Evolutionary conservation across 2,113 vertebrate genomes (phyloP).

Genomic region (Nansenia antarctica): DNA sequence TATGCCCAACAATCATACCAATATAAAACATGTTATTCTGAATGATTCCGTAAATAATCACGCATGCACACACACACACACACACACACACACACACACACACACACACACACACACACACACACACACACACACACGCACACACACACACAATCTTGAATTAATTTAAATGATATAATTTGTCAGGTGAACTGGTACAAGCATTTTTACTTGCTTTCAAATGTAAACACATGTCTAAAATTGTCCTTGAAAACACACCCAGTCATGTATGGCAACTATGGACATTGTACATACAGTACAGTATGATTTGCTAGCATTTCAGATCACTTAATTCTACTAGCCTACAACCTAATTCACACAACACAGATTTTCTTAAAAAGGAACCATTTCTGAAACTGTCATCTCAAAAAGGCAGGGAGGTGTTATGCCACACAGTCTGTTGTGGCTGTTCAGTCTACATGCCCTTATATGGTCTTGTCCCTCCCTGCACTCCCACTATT

Average conservation of each 20-base stretch:
- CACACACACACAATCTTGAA: no score
- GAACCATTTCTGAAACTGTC: neutral
- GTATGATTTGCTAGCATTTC: no score
- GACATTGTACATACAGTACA: no score
- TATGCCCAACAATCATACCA: no score
- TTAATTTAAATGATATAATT: no score
- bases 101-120: neutral
- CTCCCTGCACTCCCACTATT: slow-evolving; percentile 31
- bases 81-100: neutral
- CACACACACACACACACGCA: neutral
- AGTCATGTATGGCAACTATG: no score
- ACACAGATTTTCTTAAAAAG: neutral
- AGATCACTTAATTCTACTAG: no score
- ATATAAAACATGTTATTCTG: no score
- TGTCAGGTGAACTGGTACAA: no score
- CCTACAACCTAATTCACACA: neutral
- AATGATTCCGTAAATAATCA: neutral
- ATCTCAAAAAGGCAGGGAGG: slow-evolving; percentile 18
- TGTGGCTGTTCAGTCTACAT: slow-evolving; percentile 25
- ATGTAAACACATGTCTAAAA: neutral
- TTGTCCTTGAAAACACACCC: no score
- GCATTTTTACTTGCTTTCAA: no score
- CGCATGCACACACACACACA: neutral
- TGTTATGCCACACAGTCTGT: slow-evolving; percentile 12
- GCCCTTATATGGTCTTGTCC: slow-evolving; percentile 33